A percentile compares a stretch with the other conserved stretches of the same genome.
Evolutionary conservation across 1,140 invertebrate genomes (phyloP).

Genomic region (Coptotermes formosanus): DNA sequence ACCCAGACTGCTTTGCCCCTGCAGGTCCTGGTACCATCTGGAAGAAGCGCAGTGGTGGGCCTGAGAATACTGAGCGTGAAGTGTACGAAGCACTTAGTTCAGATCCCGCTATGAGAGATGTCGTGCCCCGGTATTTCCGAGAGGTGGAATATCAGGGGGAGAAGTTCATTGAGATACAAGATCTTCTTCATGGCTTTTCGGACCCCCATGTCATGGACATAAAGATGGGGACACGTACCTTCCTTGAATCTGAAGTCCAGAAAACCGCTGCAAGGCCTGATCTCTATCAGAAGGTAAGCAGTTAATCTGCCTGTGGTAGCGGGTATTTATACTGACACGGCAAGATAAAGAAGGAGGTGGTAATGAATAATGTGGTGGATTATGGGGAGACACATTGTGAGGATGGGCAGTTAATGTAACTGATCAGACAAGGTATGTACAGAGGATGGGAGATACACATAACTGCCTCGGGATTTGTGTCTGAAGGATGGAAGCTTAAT

Average conservation of each 20-base stretch:
- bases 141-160: constrained; percentile 84
- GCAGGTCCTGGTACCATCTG: constrained; percentile 92
- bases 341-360: too few relatives aligned
- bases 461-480: too few relatives aligned
- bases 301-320: neutral
- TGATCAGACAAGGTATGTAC: too few relatives aligned
- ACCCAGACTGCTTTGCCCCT: constrained; percentile 88
- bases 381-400: too few relatives aligned
- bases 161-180: constrained; percentile 87
- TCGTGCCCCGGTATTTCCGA: constrained; percentile 84
- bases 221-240: constrained; percentile 90
- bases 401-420: too few relatives aligned
- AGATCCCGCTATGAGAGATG: constrained; percentile 70
- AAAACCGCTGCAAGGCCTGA: constrained; percentile 75
- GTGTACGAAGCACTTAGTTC: constrained; percentile 73
- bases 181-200: constrained; percentile 78
- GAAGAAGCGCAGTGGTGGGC: constrained; percentile 73
- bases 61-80: constrained; percentile 52
- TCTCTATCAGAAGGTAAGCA: constrained; percentile 72
- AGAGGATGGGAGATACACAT: too few relatives aligned
- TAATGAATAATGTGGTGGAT: too few relatives aligned
- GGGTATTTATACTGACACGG: too few relatives aligned
- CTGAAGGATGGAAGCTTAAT: too few relatives aligned
- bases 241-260: constrained; percentile 89
- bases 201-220: constrained; percentile 91